These are phyloP conservation scores for Nemopilema nomurai DNA, from an alignment of 30 jellyfish, hydroid and myxozoan genomes.

Conservation along the genomic window DNA sequence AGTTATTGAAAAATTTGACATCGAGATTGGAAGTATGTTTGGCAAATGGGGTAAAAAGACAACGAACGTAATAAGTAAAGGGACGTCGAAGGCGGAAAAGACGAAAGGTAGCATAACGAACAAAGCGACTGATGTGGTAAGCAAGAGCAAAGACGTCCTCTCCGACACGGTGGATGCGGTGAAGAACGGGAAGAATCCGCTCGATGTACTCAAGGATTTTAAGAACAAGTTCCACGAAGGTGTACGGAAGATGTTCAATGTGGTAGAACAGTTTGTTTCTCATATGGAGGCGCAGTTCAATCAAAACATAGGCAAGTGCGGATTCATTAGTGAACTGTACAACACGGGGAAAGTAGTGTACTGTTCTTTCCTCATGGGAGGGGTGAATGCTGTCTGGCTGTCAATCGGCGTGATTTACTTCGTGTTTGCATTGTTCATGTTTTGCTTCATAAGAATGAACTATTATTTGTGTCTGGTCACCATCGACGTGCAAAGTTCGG, in stretches of 20 bases:
- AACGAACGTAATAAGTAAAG: background rate
- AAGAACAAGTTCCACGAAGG: constrained; percentile 16
- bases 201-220: constrained; percentile 2
- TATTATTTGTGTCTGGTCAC: constrained; percentile 14
- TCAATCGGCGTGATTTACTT: constrained; percentile 36
- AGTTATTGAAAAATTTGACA: background rate
- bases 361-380: constrained; percentile 42
- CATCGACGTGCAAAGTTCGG: background rate
- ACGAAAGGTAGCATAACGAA: background rate
- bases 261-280: constrained; percentile 25
- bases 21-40: background rate
- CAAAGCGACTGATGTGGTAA: background rate
- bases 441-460: constrained; percentile 4
- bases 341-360: constrained; percentile 19
- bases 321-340: constrained; percentile 28
- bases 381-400: constrained; percentile 36
- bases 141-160: constrained; percentile 8
- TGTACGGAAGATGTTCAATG: constrained; percentile 10
- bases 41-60: constrained; percentile 7
- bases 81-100: background rate
- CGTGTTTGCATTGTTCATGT: constrained; percentile 2
- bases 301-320: constrained; percentile 51
- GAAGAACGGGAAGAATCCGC: background rate
- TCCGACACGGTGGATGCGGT: background rate
- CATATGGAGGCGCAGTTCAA: constrained; percentile 27